A percentile compares a stretch with the other conserved stretches of the same genome.
Evolutionary conservation across 2,113 vertebrate genomes (phyloP).

Genomic region (Phodopus roborovskii): DNA sequence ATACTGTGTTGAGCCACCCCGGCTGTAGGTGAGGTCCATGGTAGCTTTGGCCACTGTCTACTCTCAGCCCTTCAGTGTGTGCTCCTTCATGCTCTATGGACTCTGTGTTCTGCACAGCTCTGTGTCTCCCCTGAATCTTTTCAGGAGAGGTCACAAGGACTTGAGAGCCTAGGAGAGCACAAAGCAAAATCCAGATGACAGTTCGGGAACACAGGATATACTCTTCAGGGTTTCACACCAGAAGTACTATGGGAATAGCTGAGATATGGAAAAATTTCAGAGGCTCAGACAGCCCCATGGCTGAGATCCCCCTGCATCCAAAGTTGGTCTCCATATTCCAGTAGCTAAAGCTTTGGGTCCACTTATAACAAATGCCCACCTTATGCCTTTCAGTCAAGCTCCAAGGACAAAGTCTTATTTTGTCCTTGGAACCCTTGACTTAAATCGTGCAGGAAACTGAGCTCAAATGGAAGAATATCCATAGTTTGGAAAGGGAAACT

Average conservation of each 20-base stretch:
- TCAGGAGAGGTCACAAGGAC: background rate
- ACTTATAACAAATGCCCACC: slow-evolving; percentile 39
- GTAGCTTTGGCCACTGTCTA: background rate
- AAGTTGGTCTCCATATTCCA: accelerated
- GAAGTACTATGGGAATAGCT: accelerated
- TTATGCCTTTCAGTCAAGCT: background rate
- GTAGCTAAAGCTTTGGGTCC: background rate
- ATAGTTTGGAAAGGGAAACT: background rate
- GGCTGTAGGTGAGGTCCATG: background rate
- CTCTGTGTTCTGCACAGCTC: background rate
- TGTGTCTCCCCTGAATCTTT: background rate
- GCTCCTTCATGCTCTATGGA: background rate
- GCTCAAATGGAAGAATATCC: background rate
- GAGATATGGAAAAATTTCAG: accelerated
- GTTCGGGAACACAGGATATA: background rate
- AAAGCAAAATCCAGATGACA: too few species aligned
- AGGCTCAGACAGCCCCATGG: accelerated
- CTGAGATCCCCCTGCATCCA: accelerated
- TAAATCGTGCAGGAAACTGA: background rate
- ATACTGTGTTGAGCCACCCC: background rate
- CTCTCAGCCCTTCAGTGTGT: background rate
- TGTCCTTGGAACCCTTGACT: background rate
- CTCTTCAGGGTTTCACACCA: accelerated
- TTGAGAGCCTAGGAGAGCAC: too few species aligned
- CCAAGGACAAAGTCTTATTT: background rate